Evolutionary conservation across 2,797 vertebrate genomes (phyloP).

Genomic region (Microctenopoma stevenorrisi): DNA sequence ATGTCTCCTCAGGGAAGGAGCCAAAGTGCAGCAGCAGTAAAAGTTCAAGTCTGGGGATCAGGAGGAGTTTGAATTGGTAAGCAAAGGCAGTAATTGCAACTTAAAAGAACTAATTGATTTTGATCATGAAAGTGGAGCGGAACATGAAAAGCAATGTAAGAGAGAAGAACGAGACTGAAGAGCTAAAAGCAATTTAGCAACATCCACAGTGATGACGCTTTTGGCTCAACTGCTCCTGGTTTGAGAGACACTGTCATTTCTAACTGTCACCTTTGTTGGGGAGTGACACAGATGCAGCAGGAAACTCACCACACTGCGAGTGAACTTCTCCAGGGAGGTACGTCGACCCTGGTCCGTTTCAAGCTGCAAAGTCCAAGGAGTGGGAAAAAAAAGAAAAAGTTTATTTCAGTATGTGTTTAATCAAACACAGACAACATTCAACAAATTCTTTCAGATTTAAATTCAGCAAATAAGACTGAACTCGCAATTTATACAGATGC

Average conservation of each 20-base stretch:
- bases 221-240: not conserved
- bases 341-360: constrained; percentile 96
- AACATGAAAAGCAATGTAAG: not conserved
- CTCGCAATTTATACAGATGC: not conserved
- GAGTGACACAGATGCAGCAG: not conserved
- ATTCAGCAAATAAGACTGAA: not conserved
- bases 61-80: constrained; percentile 1
- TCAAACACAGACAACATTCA: too few species aligned
- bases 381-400: not conserved
- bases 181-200: not conserved
- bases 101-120: not conserved
- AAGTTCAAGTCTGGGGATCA: not conserved
- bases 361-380: constrained; percentile 80
- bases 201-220: not conserved
- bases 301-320: constrained; percentile 95
- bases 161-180: not conserved
- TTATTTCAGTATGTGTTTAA: not conserved
- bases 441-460: too few species aligned
- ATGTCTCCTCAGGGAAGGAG: constrained; percentile 8
- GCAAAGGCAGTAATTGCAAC: not conserved
- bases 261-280: not conserved
- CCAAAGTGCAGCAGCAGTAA: constrained; percentile 2
- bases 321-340: constrained; percentile 99
- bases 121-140: not conserved
- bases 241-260: not conserved